Percentiles rank a stretch among this genome's conserved stretches.
These are phyloP conservation scores for Drosophila paulistorum DNA, from an alignment of 1,140 invertebrate genomes.

Conservation along the genomic window DNA sequence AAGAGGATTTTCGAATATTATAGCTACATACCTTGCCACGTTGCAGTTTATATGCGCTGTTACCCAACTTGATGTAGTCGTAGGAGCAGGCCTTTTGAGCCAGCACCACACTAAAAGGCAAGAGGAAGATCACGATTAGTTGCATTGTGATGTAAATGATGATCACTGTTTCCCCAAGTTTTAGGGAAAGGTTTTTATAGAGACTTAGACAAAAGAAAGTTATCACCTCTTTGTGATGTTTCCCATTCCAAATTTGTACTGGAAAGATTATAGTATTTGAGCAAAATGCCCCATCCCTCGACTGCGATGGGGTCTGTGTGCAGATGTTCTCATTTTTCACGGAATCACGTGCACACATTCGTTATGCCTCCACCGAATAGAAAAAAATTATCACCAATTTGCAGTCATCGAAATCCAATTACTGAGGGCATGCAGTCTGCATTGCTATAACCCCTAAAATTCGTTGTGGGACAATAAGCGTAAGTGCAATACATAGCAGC, in stretches of 20 bases:
- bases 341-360: conserved; percentile 63
- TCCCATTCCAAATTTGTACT: neutral
- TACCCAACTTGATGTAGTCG: no score
- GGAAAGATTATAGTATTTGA: conserved; percentile 32
- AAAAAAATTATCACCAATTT: conserved; percentile 83
- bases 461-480: conserved; percentile 43
- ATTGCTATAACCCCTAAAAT: conserved; percentile 32
- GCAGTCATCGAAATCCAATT: conserved; percentile 83
- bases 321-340: conserved; percentile 69
- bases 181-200: neutral
- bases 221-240: neutral
- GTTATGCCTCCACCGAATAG: conserved; percentile 50
- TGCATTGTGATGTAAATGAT: no score
- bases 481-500: conserved; percentile 36
- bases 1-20: no score
- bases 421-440: conserved; percentile 44
- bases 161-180: no score
- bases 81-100: no score
- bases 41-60: no score
- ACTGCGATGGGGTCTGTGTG: conserved; percentile 28
- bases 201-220: neutral
- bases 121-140: no score
- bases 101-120: no score
- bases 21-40: no score
- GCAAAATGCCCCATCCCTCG: conserved; percentile 46